Evolutionary conservation across 2,797 vertebrate genomes (phyloP), one percentile per base, ranked within the genome.

Genomic region (Paguma larvata): DNA sequence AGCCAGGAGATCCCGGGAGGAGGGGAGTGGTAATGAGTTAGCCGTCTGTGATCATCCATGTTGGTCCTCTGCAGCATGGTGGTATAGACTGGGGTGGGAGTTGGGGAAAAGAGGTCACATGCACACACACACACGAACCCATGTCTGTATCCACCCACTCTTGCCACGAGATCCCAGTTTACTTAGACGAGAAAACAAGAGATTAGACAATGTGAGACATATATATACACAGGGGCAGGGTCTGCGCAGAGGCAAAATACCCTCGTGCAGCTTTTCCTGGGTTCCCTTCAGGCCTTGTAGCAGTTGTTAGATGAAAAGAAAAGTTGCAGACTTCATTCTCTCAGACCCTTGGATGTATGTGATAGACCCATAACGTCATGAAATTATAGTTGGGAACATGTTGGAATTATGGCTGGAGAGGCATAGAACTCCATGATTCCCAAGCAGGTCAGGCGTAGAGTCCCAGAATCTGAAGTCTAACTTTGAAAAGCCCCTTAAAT

Each of bases 401-500:
- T 14, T 19, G 46, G 46, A 41, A 53, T 56, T 82, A 10, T 27
- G 59, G n/a, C 59, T 63, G 19, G 56, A 78, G 34, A n/a, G 5
- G 16, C 44, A 4, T 41, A 59, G 2, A 27, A 32, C 53, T 62
- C 23, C n/a, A 12, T 32, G 80, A 9, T 65, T 65, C 5, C 23
- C 25, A 51, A 67, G 25, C 34, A 46, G 82, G 59, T 34, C 23
- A 53, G 27, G 63, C 15, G 32, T 62, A 23, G 32, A 38, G 18
- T 15, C 92, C n/a, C 51, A 53, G 75, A 41, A 59, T 73, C 75
- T 65, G 14, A 18, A 75, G 59, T 82, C 46, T 67, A 59, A 32
- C 48, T 75, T 48, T 21, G 46, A 19, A 88, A 82, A 92, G 32
- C 30, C 44, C 46, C 65, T 92, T 87, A 46, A 27, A 12, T 67